These are phyloP conservation scores for Eucera pruinosa DNA, from an alignment of 2,888 invertebrate genomes.

Conservation along the genomic window DNA sequence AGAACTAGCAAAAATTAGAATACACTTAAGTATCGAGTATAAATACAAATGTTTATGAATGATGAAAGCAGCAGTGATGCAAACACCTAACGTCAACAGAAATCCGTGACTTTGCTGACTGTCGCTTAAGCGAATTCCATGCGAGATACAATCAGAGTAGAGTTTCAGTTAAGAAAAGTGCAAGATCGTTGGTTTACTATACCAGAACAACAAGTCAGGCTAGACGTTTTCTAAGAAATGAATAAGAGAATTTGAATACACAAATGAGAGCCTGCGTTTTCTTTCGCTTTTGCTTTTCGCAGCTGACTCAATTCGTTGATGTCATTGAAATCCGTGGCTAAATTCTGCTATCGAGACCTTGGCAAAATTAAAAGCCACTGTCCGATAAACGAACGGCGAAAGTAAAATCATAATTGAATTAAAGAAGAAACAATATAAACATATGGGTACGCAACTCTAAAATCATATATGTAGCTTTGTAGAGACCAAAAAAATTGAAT, in stretches of 20 bases:
- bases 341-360: neutral
- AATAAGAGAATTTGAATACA: no score
- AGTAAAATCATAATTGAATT: neutral
- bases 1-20: neutral
- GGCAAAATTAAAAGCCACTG: slow-evolving; percentile 9
- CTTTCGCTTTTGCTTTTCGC: neutral
- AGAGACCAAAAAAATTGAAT: no score
- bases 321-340: slow-evolving; percentile 3
- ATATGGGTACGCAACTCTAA: no score
- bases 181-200: no score
- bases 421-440: neutral
- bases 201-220: no score
- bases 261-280: neutral
- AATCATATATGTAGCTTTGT: no score
- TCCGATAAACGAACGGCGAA: slow-evolving; percentile 8
- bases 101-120: neutral
- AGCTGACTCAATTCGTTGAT: slow-evolving; percentile 1
- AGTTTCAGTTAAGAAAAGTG: no score
- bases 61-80: slow-evolving; percentile 2
- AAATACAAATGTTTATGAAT: slow-evolving; percentile 28
- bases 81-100: slow-evolving; percentile 2
- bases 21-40: neutral
- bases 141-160: neutral
- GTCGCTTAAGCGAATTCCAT: neutral
- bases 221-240: no score